A percentile compares a stretch with the other conserved stretches of the same genome.
phyloP scores from a whole-genome alignment of 2,113 vertebrate genomes.

The Seriola dumerili region DNA sequence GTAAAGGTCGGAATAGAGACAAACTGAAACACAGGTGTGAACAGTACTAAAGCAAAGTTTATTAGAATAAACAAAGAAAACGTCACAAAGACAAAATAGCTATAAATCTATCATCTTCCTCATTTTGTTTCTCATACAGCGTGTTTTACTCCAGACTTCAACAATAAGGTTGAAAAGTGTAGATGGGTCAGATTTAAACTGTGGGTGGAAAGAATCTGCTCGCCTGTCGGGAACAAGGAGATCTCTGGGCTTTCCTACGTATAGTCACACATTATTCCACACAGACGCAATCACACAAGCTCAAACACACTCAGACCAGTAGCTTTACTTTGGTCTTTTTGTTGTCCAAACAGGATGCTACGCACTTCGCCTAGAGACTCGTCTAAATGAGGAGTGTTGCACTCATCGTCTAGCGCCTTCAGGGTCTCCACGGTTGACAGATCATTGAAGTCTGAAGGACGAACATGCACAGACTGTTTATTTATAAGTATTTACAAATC shows the following conservation, averaged over 20 bases:
- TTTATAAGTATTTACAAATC: conserved; percentile 87
- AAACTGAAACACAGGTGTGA: conserved; percentile 3
- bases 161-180: conserved; percentile 49
- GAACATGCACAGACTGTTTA: conserved; percentile 76
- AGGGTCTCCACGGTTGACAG: conserved; percentile 39
- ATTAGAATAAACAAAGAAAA: conserved; percentile 84
- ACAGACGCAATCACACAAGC: conserved; percentile 40
- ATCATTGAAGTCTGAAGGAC: conserved; percentile 66
- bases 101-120: conserved; percentile 76
- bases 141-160: conserved; percentile 59
- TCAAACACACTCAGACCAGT: conserved; percentile 59
- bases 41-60: conserved; percentile 83
- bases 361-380: conserved; percentile 43
- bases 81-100: conserved; percentile 81
- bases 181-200: conserved; percentile 41
- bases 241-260: conserved; percentile 31
- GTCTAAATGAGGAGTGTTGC: conserved; percentile 31
- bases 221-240: conserved; percentile 30
- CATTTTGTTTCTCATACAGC: conserved; percentile 53
- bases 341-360: conserved; percentile 54
- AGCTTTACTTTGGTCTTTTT: conserved; percentile 58
- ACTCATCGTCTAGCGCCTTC: conserved; percentile 32
- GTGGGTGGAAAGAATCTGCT: conserved; percentile 20
- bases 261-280: conserved; percentile 44
- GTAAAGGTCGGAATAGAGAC: neutral